A percentile compares a stretch with the other conserved stretches of the same genome.
These are phyloP conservation scores for Asteroscopus sphinx DNA, from an alignment of 2,888 invertebrate species.

Conservation along the genomic window DNA sequence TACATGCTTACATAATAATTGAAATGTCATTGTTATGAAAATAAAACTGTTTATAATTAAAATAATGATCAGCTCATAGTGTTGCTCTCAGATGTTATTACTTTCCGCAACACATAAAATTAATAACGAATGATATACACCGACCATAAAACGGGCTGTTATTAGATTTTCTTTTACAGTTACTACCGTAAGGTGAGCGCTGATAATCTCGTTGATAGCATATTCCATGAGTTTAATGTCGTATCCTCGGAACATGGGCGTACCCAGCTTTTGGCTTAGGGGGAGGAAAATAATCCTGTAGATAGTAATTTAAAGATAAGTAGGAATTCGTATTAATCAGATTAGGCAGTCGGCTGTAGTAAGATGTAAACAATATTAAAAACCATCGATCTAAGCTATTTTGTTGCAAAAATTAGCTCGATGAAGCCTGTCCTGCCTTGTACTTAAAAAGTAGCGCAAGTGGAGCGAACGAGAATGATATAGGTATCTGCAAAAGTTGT, in stretches of 20 bases:
- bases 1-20: constrained; percentile 3
- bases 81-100: constrained; percentile 40
- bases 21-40: constrained; percentile 1
- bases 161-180: constrained; percentile 52
- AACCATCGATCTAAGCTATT: too few species aligned
- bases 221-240: constrained; percentile 24
- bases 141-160: constrained; percentile 50
- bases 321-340: too few species aligned
- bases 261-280: neutral
- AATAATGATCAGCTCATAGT: constrained; percentile 38
- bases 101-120: constrained; percentile 45
- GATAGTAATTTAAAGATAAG: too few species aligned
- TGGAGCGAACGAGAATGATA: too few species aligned
- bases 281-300: too few species aligned
- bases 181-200: constrained; percentile 37
- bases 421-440: too few species aligned
- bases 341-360: too few species aligned
- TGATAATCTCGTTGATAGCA: constrained; percentile 36
- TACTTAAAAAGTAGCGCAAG: too few species aligned
- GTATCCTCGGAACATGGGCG: constrained; percentile 1
- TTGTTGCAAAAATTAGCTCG: too few species aligned
- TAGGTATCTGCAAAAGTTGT: too few species aligned
- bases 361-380: too few species aligned
- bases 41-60: constrained; percentile 13
- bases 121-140: constrained; percentile 58